Evolutionary conservation across 2,888 invertebrate species (phyloP).

Genomic region (Saturnia pavonia): DNA sequence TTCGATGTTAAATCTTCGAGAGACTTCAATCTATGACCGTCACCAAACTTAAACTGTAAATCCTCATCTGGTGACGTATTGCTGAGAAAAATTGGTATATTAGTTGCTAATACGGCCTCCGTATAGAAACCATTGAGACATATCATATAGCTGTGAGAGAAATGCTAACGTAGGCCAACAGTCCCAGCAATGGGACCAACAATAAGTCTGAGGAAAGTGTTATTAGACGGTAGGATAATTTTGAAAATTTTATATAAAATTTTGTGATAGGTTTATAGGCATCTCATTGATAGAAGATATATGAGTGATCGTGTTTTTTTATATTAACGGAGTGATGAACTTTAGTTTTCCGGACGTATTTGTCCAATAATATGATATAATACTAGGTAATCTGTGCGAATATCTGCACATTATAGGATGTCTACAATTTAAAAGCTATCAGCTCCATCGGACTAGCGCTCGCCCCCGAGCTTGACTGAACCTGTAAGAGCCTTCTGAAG

Average conservation of each 20-base stretch:
- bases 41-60: no score
- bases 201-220: constrained; percentile 1
- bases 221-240: background rate
- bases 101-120: background rate
- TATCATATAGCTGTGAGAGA: background rate
- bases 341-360: background rate
- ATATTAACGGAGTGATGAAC: background rate
- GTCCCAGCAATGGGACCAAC: background rate
- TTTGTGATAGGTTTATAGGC: background rate
- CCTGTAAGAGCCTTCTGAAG: no score
- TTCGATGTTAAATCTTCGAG: no score
- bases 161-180: background rate
- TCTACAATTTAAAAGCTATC: no score
- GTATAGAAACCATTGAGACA: background rate
- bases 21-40: no score
- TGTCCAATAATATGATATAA: no score
- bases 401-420: no score
- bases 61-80: no score
- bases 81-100: no score
- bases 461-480: no score
- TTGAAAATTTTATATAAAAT: background rate
- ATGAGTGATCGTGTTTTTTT: background rate
- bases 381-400: no score
- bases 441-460: no score
- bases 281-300: background rate